phyloP scores from a whole-genome alignment of 2,888 invertebrate genomes.

The Girardia tigrina region DNA sequence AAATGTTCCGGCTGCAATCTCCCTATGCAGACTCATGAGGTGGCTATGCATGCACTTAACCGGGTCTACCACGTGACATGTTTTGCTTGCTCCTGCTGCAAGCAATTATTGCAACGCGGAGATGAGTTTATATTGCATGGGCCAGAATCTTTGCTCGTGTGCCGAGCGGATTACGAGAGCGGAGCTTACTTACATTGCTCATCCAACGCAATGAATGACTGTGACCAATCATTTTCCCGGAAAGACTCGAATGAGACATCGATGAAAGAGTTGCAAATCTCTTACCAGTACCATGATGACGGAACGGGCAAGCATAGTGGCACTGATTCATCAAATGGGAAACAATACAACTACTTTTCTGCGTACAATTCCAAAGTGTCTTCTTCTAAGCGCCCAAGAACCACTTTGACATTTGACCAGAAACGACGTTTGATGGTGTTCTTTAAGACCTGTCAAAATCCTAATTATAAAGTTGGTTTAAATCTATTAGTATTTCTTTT shows the following conservation, averaged over 20 bases:
- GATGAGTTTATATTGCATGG: constrained; percentile 12
- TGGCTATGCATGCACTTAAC: constrained; percentile 13
- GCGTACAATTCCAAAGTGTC: constrained; percentile 1
- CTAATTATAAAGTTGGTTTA: not conserved
- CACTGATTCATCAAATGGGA: constrained; percentile 10
- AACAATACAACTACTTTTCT: constrained; percentile 11
- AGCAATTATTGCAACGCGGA: not conserved
- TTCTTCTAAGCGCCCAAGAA: not conserved
- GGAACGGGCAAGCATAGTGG: constrained; percentile 9
- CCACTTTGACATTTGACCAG: not conserved
- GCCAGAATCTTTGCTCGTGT: constrained; percentile 6
- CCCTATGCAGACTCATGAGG: constrained; percentile 23
- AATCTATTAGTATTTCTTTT: no score
- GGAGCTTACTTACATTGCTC: constrained; percentile 9
- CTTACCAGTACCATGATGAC: constrained; percentile 1
- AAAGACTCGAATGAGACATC: constrained; percentile 3
- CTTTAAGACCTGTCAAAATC: not conserved
- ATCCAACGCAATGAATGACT: not conserved
- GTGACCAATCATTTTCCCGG: constrained; percentile 9
- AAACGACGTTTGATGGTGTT: not conserved
- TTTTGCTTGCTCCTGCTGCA: constrained; percentile 9
- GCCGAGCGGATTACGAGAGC: constrained; percentile 5
- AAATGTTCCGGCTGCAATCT: constrained; percentile 23
- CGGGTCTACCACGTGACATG: not conserved
- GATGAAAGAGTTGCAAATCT: constrained; percentile 4